A percentile compares a stretch with the other conserved stretches of the same genome.
Evolutionary conservation across 2,797 vertebrate genomes (phyloP).

Genomic region (Molothrus ater): DNA sequence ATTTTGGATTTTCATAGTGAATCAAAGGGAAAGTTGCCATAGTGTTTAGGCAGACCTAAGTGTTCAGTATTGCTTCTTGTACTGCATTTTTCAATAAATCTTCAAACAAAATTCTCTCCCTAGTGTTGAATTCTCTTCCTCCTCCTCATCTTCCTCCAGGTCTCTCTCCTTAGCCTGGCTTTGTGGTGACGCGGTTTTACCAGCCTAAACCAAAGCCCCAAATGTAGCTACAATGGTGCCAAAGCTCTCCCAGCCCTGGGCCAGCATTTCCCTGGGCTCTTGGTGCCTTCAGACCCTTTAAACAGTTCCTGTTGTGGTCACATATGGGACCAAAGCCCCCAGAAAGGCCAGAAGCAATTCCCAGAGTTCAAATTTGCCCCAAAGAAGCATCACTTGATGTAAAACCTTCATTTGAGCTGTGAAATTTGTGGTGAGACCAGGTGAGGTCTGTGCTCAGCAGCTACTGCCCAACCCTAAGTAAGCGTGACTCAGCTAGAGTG

Average conservation of each 20-base stretch:
- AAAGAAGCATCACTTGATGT: background rate
- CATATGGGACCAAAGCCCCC: background rate
- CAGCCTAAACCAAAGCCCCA: background rate
- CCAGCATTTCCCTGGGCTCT: background rate
- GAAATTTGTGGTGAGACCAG: background rate
- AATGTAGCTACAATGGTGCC: fast-evolving
- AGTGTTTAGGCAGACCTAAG: conserved; percentile 67
- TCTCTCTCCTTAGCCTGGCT: background rate
- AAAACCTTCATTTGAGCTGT: background rate
- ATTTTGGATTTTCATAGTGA: conserved; percentile 69
- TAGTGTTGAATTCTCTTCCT: background rate
- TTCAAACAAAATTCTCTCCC: conserved; percentile 33
- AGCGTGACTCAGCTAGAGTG: background rate
- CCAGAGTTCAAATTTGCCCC: background rate
- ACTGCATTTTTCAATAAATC: conserved; percentile 82
- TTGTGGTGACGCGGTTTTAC: background rate
- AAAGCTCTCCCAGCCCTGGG: background rate
- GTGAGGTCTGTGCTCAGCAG: background rate
- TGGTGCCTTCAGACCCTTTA: background rate
- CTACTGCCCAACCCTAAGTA: background rate
- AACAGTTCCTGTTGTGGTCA: background rate
- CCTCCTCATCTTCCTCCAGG: background rate
- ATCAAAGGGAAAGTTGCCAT: conserved; percentile 63
- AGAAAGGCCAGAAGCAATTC: background rate
- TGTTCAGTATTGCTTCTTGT: conserved; percentile 78